Conservation (phyloP, 2,888 invertebrate species). For the Drosophila affinis region DNA sequence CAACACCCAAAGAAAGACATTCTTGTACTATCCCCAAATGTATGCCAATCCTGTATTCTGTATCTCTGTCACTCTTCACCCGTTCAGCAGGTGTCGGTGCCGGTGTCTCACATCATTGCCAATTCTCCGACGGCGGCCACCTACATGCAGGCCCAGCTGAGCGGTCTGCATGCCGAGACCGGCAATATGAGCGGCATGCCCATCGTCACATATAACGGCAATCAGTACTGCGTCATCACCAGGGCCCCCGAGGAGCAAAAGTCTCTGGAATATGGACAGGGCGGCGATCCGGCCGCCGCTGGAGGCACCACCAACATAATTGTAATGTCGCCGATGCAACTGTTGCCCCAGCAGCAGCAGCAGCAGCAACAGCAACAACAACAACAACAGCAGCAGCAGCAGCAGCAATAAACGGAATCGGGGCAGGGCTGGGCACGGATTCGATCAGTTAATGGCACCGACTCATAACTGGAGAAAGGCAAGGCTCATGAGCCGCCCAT, state of each 20-base stretch:
- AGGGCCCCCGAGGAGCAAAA: constrained; percentile 77
- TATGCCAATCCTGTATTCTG: constrained; percentile 22
- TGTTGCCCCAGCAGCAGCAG: constrained; percentile 59
- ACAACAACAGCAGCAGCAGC: constrained; percentile 27
- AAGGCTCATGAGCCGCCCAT: constrained; percentile 4
- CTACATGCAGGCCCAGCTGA: constrained; percentile 80
- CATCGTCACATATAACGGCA: constrained; percentile 81
- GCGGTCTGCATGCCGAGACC: constrained; percentile 53
- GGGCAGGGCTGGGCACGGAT: constrained; percentile 36
- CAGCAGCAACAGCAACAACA: constrained; percentile 44
- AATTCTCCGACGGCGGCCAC: constrained; percentile 81
- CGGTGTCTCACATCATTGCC: constrained; percentile 81
- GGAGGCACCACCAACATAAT: constrained; percentile 73
- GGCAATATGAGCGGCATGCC: constrained; percentile 67
- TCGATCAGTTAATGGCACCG: constrained; percentile 30
- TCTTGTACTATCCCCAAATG: constrained; percentile 2
- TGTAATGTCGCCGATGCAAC: constrained; percentile 80
- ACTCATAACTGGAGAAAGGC: constrained; percentile 57
- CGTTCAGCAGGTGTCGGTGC: constrained; percentile 80
- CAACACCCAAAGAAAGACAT: constrained; percentile 51
- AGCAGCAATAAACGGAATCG: constrained; percentile 45
- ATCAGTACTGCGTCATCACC: constrained; percentile 81
- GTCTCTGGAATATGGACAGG: constrained; percentile 68
- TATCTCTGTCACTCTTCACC: constrained; percentile 54
- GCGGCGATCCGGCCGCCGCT: constrained; percentile 23